Conservation (phyloP, 2,888 invertebrate genomes). For the Chalcosyrphus nemorum region DNA sequence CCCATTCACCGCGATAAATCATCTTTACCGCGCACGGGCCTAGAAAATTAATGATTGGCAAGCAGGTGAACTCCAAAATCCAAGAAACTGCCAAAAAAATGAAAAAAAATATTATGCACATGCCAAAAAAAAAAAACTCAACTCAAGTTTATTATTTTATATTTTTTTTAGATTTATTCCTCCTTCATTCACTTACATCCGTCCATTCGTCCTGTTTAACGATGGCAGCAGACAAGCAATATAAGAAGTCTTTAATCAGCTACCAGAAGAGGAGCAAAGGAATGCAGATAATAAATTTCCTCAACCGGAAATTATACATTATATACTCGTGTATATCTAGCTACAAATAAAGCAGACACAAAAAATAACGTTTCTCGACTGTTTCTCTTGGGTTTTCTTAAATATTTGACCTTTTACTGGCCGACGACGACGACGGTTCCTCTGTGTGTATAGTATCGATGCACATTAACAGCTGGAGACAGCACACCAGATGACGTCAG, state of each 20-base stretch:
- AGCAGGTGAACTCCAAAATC: conserved; percentile 51
- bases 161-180: background rate
- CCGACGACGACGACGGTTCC: too few species aligned
- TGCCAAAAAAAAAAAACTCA: conserved; percentile 41
- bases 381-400: conserved; percentile 21
- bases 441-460: background rate
- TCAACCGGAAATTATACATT: conserved; percentile 33
- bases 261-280: conserved; percentile 2
- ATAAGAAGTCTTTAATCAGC: conserved; percentile 22
- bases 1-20: conserved; percentile 31
- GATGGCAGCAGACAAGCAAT: conserved; percentile 12
- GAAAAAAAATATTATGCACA: conserved; percentile 30
- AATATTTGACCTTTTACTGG: conserved; percentile 37
- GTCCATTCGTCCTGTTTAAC: conserved; percentile 12
- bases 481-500: conserved; percentile 17
- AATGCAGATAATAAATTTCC: conserved; percentile 46
- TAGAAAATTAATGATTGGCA: conserved; percentile 48
- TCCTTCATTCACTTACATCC: conserved; percentile 34
- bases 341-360: conserved; percentile 18
- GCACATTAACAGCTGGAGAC: background rate
- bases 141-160: conserved; percentile 40
- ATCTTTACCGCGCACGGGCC: conserved; percentile 4
- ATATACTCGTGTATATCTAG: background rate
- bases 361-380: conserved; percentile 50
- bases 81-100: background rate